Base-by-base conservation (phyloP, 2,888 invertebrate species). In the Drosophila nr. fundita region DNA sequence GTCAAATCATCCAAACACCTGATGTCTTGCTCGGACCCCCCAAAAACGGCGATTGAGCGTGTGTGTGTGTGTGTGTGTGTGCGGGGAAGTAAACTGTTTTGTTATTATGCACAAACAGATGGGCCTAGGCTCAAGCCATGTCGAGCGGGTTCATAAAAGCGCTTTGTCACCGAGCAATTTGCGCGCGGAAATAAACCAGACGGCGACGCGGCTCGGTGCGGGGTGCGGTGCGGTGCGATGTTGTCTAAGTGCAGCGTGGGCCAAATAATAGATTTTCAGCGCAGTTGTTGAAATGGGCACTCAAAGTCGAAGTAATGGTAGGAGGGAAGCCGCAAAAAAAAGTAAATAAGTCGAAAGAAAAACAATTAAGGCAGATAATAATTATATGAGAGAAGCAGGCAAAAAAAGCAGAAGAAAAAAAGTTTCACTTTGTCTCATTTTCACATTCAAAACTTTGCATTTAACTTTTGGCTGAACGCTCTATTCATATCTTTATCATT, bases 1-100 rank as follows among this genome's bases (percentile, higher is more conserved):
- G 91, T 82, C 85, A 88, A 91, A 89, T 91, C 91, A 91, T 83
- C 83, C 91, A 88, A 79, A 79, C 91, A 91, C 88, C 91, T 91
- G 91, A 91, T 91, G 89, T 90, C 90, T 89, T 83, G 62, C 74
- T 84, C 58, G 49, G 69, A 72, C 72, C 15, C 70, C 70, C 72
- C 32, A n/a, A 74, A 69, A 62, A 24, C 15, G 13, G 50, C 27
- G 34, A 29, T 13, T 55, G 48, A 36, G 49, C 42, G n/a, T 53
- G 52, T 18, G 65, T 18, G 34, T 34, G 30, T 32, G 18, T 53
- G 57, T 21, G 10, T 40, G 40, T 27, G 45, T 38, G 40, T 48
- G 40, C 21, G 15, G 38, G 27, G 40, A n/a, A 54, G 49, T 71
- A 53, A 80, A 80, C 77, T 80, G 74, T 65, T 74, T 72, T 74